Evolutionary conservation across 2,888 invertebrate genomes (phyloP).

Genomic region (Tanypteryx hageni): DNA sequence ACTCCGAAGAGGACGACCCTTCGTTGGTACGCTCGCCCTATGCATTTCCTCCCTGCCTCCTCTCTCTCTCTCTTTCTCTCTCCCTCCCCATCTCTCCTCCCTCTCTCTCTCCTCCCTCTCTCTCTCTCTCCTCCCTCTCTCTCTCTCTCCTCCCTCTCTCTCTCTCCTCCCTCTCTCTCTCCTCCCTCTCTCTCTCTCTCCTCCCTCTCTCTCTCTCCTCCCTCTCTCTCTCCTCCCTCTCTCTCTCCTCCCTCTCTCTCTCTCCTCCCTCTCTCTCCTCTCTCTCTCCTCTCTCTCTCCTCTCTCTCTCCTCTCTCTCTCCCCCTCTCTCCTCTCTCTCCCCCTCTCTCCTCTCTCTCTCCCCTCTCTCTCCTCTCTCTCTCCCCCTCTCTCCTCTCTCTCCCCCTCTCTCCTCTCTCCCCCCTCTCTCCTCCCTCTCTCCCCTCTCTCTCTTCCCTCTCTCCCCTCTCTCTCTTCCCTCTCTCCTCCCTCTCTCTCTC

Average conservation of each 20-base stretch:
- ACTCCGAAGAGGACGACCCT: slow-evolving; percentile 2
- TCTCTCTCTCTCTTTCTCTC: too few relatives aligned
- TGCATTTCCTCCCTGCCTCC: slow-evolving; percentile 1
- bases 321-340: too few relatives aligned
- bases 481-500: background rate
- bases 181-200: background rate
- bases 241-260: background rate
- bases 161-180: background rate
- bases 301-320: background rate
- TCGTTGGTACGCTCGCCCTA: background rate
- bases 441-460: background rate
- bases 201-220: background rate
- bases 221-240: background rate
- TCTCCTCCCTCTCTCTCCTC: background rate
- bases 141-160: background rate
- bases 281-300: background rate
- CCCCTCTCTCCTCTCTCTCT: background rate
- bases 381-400: background rate
- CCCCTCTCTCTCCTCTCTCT: background rate
- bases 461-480: background rate
- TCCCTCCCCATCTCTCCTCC: background rate
- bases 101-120: background rate
- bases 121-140: background rate
- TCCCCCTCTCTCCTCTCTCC: background rate
- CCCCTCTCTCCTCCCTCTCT: background rate